phyloP scores from a whole-genome alignment of 2,888 invertebrate species.

The Caenorhabditis becei region DNA sequence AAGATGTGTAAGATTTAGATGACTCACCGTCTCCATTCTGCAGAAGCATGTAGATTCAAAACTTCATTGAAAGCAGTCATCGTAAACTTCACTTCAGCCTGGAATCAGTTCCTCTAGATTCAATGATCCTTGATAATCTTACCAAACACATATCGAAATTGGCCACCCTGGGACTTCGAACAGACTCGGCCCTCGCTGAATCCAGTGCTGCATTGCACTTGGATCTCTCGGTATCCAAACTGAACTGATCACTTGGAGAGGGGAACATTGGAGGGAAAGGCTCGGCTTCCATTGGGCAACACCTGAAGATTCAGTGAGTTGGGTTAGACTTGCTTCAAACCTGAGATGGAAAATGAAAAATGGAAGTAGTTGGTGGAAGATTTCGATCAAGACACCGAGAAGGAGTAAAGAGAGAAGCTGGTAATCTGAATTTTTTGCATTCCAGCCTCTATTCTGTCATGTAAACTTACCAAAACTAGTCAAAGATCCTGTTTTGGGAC shows the following conservation, averaged over 20 bases:
- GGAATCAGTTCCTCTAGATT: not conserved
- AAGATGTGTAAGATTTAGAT: no score
- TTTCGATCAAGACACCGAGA: conserved; percentile 27
- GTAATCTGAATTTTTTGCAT: conserved; percentile 30
- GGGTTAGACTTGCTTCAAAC: not conserved
- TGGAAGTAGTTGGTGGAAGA: conserved; percentile 51
- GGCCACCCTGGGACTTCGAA: conserved; percentile 55
- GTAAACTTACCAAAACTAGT: conserved; percentile 21
- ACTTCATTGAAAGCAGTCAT: conserved; percentile 64
- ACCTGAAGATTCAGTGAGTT: conserved; percentile 10
- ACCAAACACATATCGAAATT: conserved; percentile 69
- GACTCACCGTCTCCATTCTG: conserved; percentile 64
- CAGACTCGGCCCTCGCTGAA: conserved; percentile 66
- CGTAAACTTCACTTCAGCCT: conserved; percentile 69
- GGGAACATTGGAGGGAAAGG: conserved; percentile 63
- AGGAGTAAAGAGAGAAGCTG: conserved; percentile 39
- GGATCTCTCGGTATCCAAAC: conserved; percentile 68
- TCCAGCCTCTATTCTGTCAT: no score
- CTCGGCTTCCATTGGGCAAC: conserved; percentile 64
- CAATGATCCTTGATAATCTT: not conserved
- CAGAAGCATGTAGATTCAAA: conserved; percentile 62
- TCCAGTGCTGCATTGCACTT: conserved; percentile 24
- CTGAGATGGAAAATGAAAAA: conserved; percentile 45
- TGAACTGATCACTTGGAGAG: conserved; percentile 65
- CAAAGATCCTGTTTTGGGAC: conserved; percentile 27